Conservation (phyloP, 2,888 invertebrate species). For the Opisthograptis luteolata region DNA sequence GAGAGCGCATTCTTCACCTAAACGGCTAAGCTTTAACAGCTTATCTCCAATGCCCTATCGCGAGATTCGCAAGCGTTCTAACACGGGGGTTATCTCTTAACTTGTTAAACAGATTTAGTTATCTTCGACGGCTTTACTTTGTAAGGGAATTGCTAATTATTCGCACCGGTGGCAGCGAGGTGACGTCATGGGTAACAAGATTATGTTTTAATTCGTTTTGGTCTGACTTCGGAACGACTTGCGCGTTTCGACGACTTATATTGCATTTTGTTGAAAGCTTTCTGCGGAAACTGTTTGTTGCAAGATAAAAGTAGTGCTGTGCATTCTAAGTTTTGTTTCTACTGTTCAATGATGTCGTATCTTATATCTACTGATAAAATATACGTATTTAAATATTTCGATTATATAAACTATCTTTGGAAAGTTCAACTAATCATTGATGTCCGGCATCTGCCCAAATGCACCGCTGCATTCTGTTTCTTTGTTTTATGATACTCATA, state of each 20-base stretch:
- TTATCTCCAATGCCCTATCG: constrained; percentile 20
- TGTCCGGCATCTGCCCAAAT: too few species aligned
- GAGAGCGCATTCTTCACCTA: background rate
- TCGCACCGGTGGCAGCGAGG: constrained; percentile 56
- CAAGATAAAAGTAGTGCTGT: background rate
- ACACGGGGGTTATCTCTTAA: constrained; percentile 42
- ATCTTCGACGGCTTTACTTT: constrained; percentile 53
- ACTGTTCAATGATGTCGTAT: too few species aligned
- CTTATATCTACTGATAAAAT: too few species aligned
- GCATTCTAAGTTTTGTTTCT: too few species aligned
- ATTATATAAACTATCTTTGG: too few species aligned
- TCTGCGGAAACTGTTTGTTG: background rate
- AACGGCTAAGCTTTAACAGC: constrained; percentile 6
- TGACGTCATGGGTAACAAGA: constrained; percentile 47
- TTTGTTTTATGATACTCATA: too few species aligned
- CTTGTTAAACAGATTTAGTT: constrained; percentile 70
- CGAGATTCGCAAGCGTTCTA: constrained; percentile 12
- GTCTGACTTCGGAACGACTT: constrained; percentile 14
- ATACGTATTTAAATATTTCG: too few species aligned
- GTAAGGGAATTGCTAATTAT: constrained; percentile 69
- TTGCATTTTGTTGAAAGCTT: constrained; percentile 16
- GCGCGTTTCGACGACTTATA: constrained; percentile 17
- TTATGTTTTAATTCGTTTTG: constrained; percentile 35
- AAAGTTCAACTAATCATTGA: too few species aligned
- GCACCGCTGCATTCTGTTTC: too few species aligned